phyloP scores from a whole-genome alignment of 2,113 vertebrate species.

The Orycteropus afer region DNA sequence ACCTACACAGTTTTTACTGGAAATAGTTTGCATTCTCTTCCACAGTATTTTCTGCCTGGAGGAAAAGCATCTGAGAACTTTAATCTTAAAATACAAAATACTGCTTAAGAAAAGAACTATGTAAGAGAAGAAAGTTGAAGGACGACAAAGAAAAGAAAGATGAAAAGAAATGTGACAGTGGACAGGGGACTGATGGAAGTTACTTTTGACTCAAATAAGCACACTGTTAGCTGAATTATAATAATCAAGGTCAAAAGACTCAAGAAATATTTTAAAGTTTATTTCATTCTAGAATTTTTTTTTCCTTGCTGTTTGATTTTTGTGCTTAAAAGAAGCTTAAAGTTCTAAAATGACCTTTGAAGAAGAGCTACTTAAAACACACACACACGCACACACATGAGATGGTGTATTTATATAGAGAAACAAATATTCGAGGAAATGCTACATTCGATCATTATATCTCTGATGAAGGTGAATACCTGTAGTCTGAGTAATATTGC shows the following conservation, averaged over 20 bases:
- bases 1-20: background rate
- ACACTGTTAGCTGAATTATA: background rate
- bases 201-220: background rate
- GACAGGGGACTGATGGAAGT: background rate
- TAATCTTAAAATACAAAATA: slow-evolving; percentile 44
- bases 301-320: background rate
- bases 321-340: background rate
- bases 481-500: background rate
- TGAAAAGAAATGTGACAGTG: background rate
- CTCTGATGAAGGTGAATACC: background rate
- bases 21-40: slow-evolving; percentile 50
- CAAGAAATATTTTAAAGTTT: background rate
- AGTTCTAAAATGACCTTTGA: background rate
- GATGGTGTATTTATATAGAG: background rate
- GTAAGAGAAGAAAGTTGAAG: background rate
- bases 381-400: background rate
- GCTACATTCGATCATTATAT: background rate
- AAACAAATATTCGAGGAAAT: background rate
- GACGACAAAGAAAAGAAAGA: background rate
- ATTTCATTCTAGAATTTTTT: background rate
- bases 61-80: slow-evolving; percentile 24
- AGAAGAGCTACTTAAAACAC: background rate
- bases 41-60: slow-evolving; percentile 17
- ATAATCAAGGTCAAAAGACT: background rate
- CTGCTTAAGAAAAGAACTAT: background rate